phyloP scores from a whole-genome alignment of 2,113 vertebrate species.

The Coturnix japonica region DNA sequence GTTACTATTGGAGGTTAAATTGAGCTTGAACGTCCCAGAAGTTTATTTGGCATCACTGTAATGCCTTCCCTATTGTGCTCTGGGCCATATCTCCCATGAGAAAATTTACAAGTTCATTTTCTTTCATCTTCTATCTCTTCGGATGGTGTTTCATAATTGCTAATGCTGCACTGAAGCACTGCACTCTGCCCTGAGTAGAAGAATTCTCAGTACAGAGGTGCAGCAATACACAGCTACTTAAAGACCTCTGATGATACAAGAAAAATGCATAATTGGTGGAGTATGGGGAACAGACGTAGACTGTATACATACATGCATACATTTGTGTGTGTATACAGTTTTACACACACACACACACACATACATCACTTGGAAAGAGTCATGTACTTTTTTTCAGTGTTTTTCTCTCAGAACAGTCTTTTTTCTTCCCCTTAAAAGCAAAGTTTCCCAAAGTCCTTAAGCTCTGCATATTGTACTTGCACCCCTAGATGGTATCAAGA shows the following conservation, averaged over 20 bases:
- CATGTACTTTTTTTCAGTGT: not conserved
- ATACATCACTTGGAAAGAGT: not conserved
- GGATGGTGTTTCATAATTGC: not conserved
- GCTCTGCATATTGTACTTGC: not conserved
- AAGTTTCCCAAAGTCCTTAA: not conserved
- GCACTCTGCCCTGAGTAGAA: not conserved
- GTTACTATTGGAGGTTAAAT: slow-evolving; percentile 18
- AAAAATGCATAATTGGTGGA: not conserved
- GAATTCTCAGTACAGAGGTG: not conserved
- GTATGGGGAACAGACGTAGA: not conserved
- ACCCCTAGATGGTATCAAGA: not conserved
- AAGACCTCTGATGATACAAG: not conserved
- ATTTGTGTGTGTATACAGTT: no score
- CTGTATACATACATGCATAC: not conserved
- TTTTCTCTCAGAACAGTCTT: not conserved
- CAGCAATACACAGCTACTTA: not conserved
- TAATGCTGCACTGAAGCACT: not conserved
- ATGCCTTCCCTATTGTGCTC: not conserved
- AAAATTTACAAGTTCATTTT: not conserved
- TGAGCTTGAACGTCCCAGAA: not conserved
- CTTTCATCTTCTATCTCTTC: not conserved
- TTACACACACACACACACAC: not conserved
- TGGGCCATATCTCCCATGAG: not conserved
- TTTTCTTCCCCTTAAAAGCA: rapidly evolving
- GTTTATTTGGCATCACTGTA: not conserved